These are phyloP conservation scores for Leptobrachium ailaonicum DNA, from an alignment of 2,113 vertebrate genomes.

Conservation along the genomic window DNA sequence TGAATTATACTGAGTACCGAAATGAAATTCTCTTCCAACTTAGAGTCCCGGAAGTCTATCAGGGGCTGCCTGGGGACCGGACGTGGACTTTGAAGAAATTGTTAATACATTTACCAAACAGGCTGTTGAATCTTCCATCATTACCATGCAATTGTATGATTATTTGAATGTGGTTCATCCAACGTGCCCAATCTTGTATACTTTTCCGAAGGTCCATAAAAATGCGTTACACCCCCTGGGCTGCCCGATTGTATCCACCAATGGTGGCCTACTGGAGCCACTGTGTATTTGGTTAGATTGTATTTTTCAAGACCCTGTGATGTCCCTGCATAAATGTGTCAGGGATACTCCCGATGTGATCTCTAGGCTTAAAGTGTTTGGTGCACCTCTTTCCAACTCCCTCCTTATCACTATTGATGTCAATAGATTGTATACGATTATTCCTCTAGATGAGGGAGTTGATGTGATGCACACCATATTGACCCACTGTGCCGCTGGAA, in stretches of 20 bases:
- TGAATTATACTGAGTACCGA: too few relatives aligned
- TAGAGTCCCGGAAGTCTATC: too few relatives aligned
- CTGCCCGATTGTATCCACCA: neutral
- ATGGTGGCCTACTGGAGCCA: neutral
- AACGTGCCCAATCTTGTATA: too few relatives aligned
- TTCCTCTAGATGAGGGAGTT: neutral
- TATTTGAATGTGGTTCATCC: too few relatives aligned
- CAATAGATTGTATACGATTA: neutral
- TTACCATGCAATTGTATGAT: too few relatives aligned
- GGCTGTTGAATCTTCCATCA: too few relatives aligned
- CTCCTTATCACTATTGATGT: neutral
- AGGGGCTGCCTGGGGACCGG: too few relatives aligned
- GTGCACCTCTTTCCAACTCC: accelerated
- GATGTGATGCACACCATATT: neutral
- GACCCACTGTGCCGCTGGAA: too few relatives aligned
- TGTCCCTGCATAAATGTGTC: neutral
- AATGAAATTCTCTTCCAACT: too few relatives aligned
- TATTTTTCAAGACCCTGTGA: neutral
- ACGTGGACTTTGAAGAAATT: too few relatives aligned
- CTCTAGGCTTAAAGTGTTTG: neutral
- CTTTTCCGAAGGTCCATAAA: too few relatives aligned
- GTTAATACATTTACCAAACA: too few relatives aligned
- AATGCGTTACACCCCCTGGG: neutral
- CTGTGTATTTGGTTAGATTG: neutral
- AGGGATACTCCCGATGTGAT: neutral